Conservation (phyloP, 2,888 invertebrate genomes). For the Encarsia formosa region DNA sequence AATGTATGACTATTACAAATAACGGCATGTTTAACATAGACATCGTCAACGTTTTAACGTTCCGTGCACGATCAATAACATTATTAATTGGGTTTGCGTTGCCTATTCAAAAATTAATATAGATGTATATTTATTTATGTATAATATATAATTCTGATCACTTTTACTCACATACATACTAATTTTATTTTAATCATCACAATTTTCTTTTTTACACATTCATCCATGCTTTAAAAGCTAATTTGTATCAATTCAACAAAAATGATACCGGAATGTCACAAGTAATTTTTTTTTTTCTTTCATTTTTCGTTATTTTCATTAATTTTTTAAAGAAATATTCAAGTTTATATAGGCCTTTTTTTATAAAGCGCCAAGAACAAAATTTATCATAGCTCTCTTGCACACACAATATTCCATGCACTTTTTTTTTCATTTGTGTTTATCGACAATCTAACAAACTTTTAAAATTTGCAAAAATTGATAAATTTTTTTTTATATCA, state of each 20-base stretch:
- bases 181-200: slow-evolving; percentile 16
- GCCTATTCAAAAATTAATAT: slow-evolving; percentile 22
- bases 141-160: slow-evolving; percentile 17
- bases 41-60: slow-evolving; percentile 31
- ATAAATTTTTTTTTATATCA: slow-evolving; percentile 18
- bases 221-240: slow-evolving; percentile 32
- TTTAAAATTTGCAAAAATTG: slow-evolving; percentile 7
- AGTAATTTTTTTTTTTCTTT: too few species aligned
- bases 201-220: slow-evolving; percentile 21
- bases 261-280: slow-evolving; percentile 49
- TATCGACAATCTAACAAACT: slow-evolving; percentile 12
- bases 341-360: slow-evolving; percentile 24
- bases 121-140: slow-evolving; percentile 6
- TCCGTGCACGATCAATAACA: slow-evolving; percentile 42
- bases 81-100: slow-evolving; percentile 34
- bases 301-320: too few species aligned
- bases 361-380: slow-evolving; percentile 14
- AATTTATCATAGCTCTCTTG: slow-evolving; percentile 9
- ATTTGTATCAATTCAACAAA: slow-evolving; percentile 41
- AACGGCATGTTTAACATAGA: slow-evolving; percentile 43
- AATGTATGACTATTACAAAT: slow-evolving; percentile 48
- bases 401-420: slow-evolving; percentile 2
- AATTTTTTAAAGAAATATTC: slow-evolving; percentile 19
- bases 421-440: slow-evolving; percentile 3
- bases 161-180: slow-evolving; percentile 6